Base-by-base conservation (phyloP, 2,113 vertebrate genomes). In the Zeus faber region DNA sequence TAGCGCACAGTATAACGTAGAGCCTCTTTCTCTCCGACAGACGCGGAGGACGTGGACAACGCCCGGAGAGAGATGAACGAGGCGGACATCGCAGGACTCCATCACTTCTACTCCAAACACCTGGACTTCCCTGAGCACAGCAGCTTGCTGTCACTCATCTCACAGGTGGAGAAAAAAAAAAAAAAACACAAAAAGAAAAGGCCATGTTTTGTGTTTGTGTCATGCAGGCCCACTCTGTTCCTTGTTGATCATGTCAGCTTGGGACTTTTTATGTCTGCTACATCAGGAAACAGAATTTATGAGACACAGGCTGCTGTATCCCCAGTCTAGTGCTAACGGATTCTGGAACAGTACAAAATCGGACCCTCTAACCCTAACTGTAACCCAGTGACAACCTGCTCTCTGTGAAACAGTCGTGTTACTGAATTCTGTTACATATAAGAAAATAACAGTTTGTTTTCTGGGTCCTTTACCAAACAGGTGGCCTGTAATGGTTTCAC, bases 401-500 rank as follows among this genome's bases (percentile, higher is more conserved):
- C 27, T 29, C 4, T 29, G 4, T 29, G 4, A 29, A 5, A 29
- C 9, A 29, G 31, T 35, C 7, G 9, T 5, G 3, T 16, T 6
- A 41, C n/a, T 41, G 39, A 16, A 7, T 1, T 41, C 14, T 41
- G 39, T 41, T 16, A 7, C 5, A 3, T 20, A 16, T 1, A 16
- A 17, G 3, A 4, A 6, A 18, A 17, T 17, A 41, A 16, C n/a
- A 41, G 17, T 16, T 5, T 41, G 39, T 41, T n/a, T n/a, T n/a
- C n/a, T n/a, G n/a, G n/a, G n/a, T n/a, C n/a, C n/a, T n/a, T n/a
- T n/a, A n/a, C n/a, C n/a, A 70, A 21, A 67, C 79, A 96, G 97
- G 93, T 98, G 37, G 93, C 95, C 76, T 99, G 97, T 68, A 99
- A 99, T 49, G 95, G 96, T 46, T 99, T 99, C 83, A 96, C 94